A percentile compares a stretch with the other conserved stretches of the same genome.
Conservation (phyloP, 1,140 invertebrate genomes). For the Calephelis nemesis region DNA sequence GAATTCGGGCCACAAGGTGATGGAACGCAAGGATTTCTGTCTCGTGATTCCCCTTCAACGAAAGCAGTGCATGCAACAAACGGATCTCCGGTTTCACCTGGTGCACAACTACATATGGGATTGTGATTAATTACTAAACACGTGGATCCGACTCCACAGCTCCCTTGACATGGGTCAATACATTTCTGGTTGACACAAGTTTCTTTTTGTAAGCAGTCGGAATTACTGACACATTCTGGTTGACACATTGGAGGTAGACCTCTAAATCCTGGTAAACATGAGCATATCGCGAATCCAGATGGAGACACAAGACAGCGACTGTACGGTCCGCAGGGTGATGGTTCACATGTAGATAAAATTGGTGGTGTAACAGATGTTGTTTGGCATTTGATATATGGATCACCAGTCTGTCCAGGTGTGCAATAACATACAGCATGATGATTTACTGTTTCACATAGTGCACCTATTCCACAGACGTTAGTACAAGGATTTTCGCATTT, state of each 20-base stretch:
- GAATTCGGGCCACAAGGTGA: conserved; percentile 93
- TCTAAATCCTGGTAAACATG: conserved; percentile 88
- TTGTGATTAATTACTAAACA: conserved; percentile 91
- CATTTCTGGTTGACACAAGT: conserved; percentile 90
- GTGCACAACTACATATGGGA: conserved; percentile 88
- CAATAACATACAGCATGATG: conserved; percentile 90
- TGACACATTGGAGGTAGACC: conserved; percentile 89
- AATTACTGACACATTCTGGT: conserved; percentile 89
- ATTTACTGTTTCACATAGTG: conserved; percentile 87
- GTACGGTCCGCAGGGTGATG: conserved; percentile 89
- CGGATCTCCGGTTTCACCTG: conserved; percentile 88
- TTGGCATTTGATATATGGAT: conserved; percentile 89
- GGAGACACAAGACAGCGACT: conserved; percentile 86
- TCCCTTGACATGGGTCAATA: conserved; percentile 87
- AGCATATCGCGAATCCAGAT: conserved; percentile 87
- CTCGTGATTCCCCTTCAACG: conserved; percentile 64
- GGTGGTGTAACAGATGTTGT: conserved; percentile 67
- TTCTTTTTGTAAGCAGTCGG: conserved; percentile 87
- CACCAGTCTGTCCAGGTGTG: conserved; percentile 84
- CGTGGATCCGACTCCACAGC: conserved; percentile 86
- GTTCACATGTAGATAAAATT: conserved; percentile 81
- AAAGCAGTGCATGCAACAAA: conserved; percentile 85
- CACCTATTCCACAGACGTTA: conserved; percentile 87
- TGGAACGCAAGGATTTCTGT: conserved; percentile 86
- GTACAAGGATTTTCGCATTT: conserved; percentile 90